phyloP scores from a whole-genome alignment of 2,888 invertebrate genomes.

The Microctonus brassicae region DNA sequence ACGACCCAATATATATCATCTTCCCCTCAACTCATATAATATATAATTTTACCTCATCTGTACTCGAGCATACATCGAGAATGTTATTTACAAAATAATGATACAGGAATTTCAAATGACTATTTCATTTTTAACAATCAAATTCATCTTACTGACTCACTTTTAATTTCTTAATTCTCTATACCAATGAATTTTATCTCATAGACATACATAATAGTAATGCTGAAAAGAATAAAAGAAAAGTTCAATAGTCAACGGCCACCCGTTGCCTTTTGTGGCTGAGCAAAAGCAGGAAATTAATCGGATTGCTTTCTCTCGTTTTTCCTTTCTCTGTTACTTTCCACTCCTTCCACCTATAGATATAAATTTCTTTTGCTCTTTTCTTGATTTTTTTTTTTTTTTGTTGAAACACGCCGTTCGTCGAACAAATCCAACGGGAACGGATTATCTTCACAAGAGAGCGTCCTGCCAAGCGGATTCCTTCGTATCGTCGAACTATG shows the following conservation, averaged over 20 bases:
- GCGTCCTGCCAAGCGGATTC: conserved; percentile 28
- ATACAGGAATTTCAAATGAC: too few relatives aligned
- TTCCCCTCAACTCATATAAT: background rate
- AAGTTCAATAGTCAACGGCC: conserved; percentile 15
- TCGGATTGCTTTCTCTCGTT: conserved; percentile 28
- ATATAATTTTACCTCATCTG: background rate
- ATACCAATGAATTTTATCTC: conserved; percentile 8
- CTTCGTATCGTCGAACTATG: conserved; percentile 28
- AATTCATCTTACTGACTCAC: background rate
- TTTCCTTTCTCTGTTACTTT: background rate
- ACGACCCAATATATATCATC: conserved; percentile 3
- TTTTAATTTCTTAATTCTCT: conserved; percentile 6
- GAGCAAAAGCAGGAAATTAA: conserved; percentile 33
- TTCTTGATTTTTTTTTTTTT: conserved; percentile 25
- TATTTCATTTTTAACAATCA: background rate
- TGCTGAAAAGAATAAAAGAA: background rate
- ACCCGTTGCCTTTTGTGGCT: conserved; percentile 25
- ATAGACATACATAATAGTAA: background rate
- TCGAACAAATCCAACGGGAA: conserved; percentile 23
- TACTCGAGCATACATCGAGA: background rate
- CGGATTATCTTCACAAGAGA: conserved; percentile 33
- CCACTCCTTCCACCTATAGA: background rate
- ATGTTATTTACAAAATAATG: too few relatives aligned
- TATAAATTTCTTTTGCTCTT: background rate
- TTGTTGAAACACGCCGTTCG: conserved; percentile 23